Percentiles rank a stretch among this genome's conserved stretches.
phyloP scores from a whole-genome alignment of 1,140 invertebrate species.

The Rhynchophorus ferrugineus region DNA sequence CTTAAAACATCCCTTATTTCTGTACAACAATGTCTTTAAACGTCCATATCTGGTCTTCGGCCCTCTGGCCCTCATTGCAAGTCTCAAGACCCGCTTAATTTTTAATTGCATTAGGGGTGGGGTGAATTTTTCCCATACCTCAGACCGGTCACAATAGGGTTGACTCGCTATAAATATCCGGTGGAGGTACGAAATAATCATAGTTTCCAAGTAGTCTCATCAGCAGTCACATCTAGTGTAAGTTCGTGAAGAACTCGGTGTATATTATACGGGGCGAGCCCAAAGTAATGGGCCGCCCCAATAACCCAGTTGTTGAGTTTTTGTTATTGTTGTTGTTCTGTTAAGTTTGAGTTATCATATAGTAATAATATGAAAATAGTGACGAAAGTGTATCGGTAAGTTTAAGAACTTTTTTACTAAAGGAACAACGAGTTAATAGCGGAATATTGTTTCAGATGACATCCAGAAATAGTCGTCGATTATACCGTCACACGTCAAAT shows the following conservation, averaged over 20 bases:
- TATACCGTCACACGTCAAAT: too few species aligned
- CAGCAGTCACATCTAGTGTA: neutral
- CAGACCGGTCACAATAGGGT: constrained; percentile 3
- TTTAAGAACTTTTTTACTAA: too few species aligned
- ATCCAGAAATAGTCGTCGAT: too few species aligned
- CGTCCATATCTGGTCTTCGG: neutral
- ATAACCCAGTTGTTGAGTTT: constrained; percentile 26
- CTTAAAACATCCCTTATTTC: neutral
- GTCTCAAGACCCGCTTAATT: neutral
- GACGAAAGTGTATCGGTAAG: too few species aligned
- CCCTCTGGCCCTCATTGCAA: constrained; percentile 10
- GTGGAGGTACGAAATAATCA: neutral
- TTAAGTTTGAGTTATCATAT: constrained; percentile 12
- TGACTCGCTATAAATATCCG: constrained; percentile 13
- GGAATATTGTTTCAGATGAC: too few species aligned
- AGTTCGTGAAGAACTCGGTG: neutral
- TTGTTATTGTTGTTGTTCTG: constrained; percentile 21
- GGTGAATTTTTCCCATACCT: constrained; percentile 17
- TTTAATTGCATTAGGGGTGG: constrained; percentile 12
- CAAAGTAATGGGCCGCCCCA: neutral
- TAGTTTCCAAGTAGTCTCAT: constrained; percentile 1
- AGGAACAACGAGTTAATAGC: too few species aligned
- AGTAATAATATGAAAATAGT: too few species aligned
- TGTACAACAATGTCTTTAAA: constrained; percentile 5
- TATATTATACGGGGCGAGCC: constrained; percentile 4